Evolutionary conservation across 2,113 vertebrate genomes (phyloP), one percentile per base, ranked within the genome.

Genomic region (Hippocampus mohnikei): DNA sequence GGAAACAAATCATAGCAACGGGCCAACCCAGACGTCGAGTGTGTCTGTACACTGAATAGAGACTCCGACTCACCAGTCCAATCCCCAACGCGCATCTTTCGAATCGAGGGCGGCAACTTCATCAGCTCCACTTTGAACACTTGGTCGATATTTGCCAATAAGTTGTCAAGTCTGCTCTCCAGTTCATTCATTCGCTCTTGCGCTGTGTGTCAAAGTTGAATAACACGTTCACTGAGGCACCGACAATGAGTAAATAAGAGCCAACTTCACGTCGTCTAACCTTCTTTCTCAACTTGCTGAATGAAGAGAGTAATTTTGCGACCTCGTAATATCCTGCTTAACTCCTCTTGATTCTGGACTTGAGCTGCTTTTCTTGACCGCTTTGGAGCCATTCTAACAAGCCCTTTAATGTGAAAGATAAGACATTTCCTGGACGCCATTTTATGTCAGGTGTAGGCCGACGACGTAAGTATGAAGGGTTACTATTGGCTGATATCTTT

Each of bases 261-360:
- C 8, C 2, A 15, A 4, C 13, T 8, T 16, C 6, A 33, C 2
- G 13, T 60, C 16, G 13, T 60, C 15, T 60, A 7, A 60, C 58
- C 58, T 60, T 60, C 58, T 60, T 60, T 60, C 58, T 60, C 58
- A 60, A 60, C 27, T 60, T 60, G 58, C 15, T 60, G 58, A 33
- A 60, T 33, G 8, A 60, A 60, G 1, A 60, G 58, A 2, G 27
- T 33, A 33, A 60, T 60, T 29, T 60, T 60, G 58, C 58, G 58
- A 18, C 16, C 15, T 20, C 58, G 27, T 8, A 29, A 60, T 33
- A 16, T 7, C 3, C 27, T 60, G 58, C 15, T 33, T 18, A 60
- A 60, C 29, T 60, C 58, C 15, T 60, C 58, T 15, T 60, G 13
- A 16, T 60, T 12, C 13, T 27, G 27, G 15, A 18, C 27, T 37